Conservation (phyloP, 1,140 invertebrate species). For the Maconellicoccus hirsutus region DNA sequence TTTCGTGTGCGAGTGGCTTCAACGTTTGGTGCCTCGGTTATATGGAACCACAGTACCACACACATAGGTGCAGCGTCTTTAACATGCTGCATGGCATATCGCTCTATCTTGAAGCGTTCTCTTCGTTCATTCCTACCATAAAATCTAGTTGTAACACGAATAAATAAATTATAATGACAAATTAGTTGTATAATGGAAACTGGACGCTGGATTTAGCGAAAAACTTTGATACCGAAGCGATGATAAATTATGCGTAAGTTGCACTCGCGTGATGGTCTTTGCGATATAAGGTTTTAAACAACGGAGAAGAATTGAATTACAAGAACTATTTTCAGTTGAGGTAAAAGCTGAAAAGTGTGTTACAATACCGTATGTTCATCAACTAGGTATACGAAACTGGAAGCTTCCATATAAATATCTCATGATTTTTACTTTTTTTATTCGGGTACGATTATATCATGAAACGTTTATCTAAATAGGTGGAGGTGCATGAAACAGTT, state of each 20-base stretch:
- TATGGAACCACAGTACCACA: not conserved
- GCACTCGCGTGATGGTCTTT: not conserved
- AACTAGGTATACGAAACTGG: no score
- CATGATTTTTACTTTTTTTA: no score
- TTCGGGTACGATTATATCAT: no score
- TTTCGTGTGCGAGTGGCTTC: not conserved
- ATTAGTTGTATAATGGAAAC: slow-evolving; percentile 20
- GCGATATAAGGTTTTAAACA: no score
- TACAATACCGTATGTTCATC: no score
- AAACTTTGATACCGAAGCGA: slow-evolving; percentile 3
- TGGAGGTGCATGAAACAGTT: no score
- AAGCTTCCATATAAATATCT: no score
- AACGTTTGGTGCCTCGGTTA: not conserved
- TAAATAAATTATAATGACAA: slow-evolving; percentile 21
- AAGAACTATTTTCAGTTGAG: no score
- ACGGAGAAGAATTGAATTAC: no score
- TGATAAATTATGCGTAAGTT: not conserved
- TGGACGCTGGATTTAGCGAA: slow-evolving; percentile 18
- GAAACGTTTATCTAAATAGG: no score
- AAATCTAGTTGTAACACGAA: slow-evolving; percentile 11
- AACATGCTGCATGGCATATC: slow-evolving; percentile 21
- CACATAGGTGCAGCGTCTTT: slow-evolving; percentile 14
- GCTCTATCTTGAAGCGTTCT: slow-evolving; percentile 3
- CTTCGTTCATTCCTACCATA: not conserved
- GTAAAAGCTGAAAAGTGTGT: no score